These are phyloP conservation scores for Thoracochromis brauschi DNA, from an alignment of 2,113 vertebrate genomes.

Conservation along the genomic window DNA sequence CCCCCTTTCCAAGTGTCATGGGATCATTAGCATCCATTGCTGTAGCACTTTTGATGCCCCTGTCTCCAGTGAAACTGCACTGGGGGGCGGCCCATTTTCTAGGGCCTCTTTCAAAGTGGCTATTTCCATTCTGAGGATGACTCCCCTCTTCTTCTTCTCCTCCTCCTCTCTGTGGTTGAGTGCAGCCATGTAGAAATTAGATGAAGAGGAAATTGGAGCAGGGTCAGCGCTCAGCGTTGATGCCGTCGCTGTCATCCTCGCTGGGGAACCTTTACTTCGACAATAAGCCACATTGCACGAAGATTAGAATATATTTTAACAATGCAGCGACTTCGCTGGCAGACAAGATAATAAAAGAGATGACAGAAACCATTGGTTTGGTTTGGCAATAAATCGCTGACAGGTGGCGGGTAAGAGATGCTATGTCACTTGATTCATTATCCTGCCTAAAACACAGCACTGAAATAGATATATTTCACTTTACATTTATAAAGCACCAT, in stretches of 20 bases:
- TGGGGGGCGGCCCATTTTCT: slow-evolving; percentile 39
- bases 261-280: slow-evolving; percentile 24
- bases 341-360: slow-evolving; percentile 19
- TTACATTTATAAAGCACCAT: not conserved
- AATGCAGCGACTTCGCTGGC: not conserved
- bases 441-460: not conserved
- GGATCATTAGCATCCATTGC: slow-evolving; percentile 59
- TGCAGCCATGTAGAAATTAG: slow-evolving; percentile 39
- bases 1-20: slow-evolving; percentile 30
- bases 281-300: slow-evolving; percentile 15
- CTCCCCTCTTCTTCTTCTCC: not conserved
- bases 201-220: slow-evolving; percentile 45
- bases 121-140: slow-evolving; percentile 44
- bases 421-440: slow-evolving; percentile 12
- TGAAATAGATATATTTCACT: slow-evolving; percentile 18
- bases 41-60: slow-evolving; percentile 45
- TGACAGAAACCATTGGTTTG: slow-evolving; percentile 22
- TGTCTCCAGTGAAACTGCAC: slow-evolving; percentile 22
- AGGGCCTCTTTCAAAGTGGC: slow-evolving; percentile 35
- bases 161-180: slow-evolving; percentile 11
- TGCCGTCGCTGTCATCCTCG: not conserved
- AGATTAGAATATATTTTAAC: slow-evolving; percentile 43
- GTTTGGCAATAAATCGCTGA: slow-evolving; percentile 19
- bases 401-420: slow-evolving; percentile 2
- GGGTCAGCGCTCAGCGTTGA: slow-evolving; percentile 18